phyloP scores from a whole-genome alignment of 2,113 vertebrate genomes.

The Anguilla rostrata region DNA sequence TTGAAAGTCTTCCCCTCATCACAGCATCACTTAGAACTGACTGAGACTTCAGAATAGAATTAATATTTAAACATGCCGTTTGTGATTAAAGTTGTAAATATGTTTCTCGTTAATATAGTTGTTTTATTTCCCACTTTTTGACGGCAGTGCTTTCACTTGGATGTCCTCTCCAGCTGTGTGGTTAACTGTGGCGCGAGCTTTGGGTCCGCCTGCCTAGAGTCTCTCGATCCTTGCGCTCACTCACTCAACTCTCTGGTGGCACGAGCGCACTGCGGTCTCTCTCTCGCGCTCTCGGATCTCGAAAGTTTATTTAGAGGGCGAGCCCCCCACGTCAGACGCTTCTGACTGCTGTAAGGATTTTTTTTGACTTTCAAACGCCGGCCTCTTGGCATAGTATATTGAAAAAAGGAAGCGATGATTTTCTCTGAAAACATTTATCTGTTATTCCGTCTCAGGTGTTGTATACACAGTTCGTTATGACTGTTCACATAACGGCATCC shows the following conservation, averaged over 20 bases:
- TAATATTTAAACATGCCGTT: not conserved
- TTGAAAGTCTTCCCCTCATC: conserved; percentile 47
- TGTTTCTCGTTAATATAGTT: conserved; percentile 15
- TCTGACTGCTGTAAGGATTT: conserved; percentile 21
- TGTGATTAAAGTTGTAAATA: conserved; percentile 2
- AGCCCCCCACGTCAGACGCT: conserved; percentile 61
- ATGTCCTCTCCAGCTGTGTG: conserved; percentile 9
- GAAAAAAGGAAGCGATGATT: conserved; percentile 5
- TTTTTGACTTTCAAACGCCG: not conserved
- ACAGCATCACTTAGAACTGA: conserved; percentile 49
- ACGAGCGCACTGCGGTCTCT: conserved; percentile 63
- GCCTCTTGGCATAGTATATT: not conserved
- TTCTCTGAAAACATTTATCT: conserved; percentile 12
- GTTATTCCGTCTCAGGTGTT: conserved; percentile 8
- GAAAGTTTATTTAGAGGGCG: conserved; percentile 79
- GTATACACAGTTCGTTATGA: not conserved
- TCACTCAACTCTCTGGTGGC: conserved; percentile 65
- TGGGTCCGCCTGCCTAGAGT: conserved; percentile 60
- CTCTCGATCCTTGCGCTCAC: conserved; percentile 56
- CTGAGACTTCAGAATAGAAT: not conserved
- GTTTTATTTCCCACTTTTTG: conserved; percentile 25
- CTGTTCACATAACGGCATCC: not conserved
- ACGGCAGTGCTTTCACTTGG: not conserved
- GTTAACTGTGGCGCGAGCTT: conserved; percentile 50
- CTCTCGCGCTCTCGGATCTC: conserved; percentile 59